Conservation (phyloP, 2,888 invertebrate genomes). For the Hirtodrosophila alboralis region DNA sequence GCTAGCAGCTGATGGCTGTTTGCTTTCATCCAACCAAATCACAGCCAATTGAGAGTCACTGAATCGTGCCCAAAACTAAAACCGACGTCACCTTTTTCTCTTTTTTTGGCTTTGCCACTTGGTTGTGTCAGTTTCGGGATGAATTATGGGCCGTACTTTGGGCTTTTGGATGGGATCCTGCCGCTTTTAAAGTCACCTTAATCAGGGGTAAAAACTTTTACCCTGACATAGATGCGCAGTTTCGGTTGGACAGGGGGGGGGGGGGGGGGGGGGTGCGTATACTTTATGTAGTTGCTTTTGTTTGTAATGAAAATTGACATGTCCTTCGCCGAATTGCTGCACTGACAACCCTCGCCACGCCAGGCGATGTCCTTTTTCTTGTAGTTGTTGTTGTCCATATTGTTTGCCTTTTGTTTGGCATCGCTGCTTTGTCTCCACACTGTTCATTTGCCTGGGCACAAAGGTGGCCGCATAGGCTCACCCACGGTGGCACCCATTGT, state of each 20-base stretch:
- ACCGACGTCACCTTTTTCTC: constrained; percentile 34
- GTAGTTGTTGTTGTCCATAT: constrained; percentile 7
- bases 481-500: constrained; percentile 50
- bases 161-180: constrained; percentile 16
- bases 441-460: constrained; percentile 59
- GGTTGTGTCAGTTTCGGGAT: constrained; percentile 55
- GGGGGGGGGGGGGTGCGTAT: not conserved
- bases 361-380: constrained; percentile 11
- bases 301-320: constrained; percentile 71
- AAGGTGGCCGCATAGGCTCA: constrained; percentile 21
- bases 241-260: too few species aligned
- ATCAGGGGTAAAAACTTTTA: constrained; percentile 55
- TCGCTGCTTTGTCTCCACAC: constrained; percentile 56
- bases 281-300: constrained; percentile 43
- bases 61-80: constrained; percentile 14
- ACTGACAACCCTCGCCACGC: constrained; percentile 11
- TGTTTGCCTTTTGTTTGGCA: constrained; percentile 51
- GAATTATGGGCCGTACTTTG: constrained; percentile 58
- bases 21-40: constrained; percentile 7
- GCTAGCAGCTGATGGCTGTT: constrained; percentile 6
- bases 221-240: constrained; percentile 33
- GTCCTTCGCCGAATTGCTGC: constrained; percentile 61
- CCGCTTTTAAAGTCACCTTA: constrained; percentile 57
- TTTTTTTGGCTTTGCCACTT: constrained; percentile 29
- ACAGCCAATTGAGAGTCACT: constrained; percentile 19